phyloP scores from a whole-genome alignment of 2,797 vertebrate species.

The Premnoplex brunnescens region DNA sequence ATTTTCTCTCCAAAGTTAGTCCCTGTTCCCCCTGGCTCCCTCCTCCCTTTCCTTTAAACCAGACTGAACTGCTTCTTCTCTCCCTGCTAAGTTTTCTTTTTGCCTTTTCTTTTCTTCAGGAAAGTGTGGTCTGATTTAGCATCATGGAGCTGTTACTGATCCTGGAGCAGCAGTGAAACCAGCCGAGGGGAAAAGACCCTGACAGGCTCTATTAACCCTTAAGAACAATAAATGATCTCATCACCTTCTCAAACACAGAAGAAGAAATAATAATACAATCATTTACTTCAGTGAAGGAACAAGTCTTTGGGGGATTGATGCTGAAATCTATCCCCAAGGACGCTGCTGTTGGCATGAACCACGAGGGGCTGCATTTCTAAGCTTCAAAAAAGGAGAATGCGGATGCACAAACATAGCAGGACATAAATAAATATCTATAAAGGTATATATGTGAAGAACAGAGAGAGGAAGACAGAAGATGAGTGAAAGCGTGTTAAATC shows the following conservation, averaged over 20 bases:
- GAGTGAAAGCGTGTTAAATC: background rate
- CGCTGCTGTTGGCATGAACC: background rate
- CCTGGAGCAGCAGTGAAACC: constrained; percentile 44
- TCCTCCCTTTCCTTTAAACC: constrained; percentile 60
- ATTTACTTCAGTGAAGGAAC: constrained; percentile 59
- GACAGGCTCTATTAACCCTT: constrained; percentile 70
- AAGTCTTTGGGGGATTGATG: constrained; percentile 14
- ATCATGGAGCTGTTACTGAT: constrained; percentile 64
- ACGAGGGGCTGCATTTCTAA: background rate
- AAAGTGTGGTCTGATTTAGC: constrained; percentile 71
- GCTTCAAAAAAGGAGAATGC: background rate
- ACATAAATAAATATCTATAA: rapidly evolving
- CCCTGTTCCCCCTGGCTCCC: constrained; percentile 59
- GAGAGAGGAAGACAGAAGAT: background rate
- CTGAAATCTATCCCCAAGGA: constrained; percentile 13
- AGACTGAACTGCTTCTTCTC: constrained; percentile 76
- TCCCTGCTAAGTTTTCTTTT: constrained; percentile 66
- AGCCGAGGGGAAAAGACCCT: constrained; percentile 34
- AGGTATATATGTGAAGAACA: background rate
- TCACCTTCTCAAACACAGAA: constrained; percentile 51
- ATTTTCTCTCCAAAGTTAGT: constrained; percentile 74
- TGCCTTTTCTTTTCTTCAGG: constrained; percentile 41
- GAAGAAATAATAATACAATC: constrained; percentile 51
- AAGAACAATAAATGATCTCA: constrained; percentile 77
- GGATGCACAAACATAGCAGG: background rate